These are phyloP conservation scores for Penaeus indicus DNA, from an alignment of 1,140 invertebrate species.

Conservation along the genomic window DNA sequence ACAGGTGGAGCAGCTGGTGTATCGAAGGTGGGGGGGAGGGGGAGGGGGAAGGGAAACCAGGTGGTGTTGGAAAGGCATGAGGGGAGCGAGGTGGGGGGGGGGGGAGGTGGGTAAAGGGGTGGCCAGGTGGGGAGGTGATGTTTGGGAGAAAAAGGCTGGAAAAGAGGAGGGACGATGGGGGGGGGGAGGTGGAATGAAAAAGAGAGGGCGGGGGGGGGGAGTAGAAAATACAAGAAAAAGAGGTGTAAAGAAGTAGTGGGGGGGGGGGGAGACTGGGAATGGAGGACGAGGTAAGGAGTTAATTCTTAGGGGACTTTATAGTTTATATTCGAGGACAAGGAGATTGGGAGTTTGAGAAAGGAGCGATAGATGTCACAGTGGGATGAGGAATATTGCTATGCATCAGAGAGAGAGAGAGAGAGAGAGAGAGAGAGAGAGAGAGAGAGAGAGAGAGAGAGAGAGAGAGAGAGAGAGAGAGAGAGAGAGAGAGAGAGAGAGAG, in stretches of 20 bases:
- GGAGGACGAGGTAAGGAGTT: too few relatives aligned
- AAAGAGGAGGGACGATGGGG: neutral
- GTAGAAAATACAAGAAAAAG: neutral
- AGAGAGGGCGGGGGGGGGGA: neutral
- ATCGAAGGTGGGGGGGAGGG: neutral
- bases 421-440: neutral
- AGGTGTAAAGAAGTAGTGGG: neutral
- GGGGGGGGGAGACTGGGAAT: neutral
- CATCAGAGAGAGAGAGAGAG: neutral
- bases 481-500: too few relatives aligned
- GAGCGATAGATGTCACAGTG: too few relatives aligned
- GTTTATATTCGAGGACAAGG: too few relatives aligned
- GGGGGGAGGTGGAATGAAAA: neutral
- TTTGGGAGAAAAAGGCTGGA: too few relatives aligned
- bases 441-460: neutral
- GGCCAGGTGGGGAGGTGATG: neutral
- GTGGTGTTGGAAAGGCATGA: neutral
- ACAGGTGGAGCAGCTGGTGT: too few relatives aligned
- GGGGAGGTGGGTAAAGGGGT: neutral
- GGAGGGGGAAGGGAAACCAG: slow-evolving; percentile 3
- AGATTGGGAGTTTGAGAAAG: neutral
- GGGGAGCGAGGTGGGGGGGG: neutral
- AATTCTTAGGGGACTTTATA: too few relatives aligned
- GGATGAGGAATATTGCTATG: too few relatives aligned
- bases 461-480: neutral